Percentiles rank a stretch among this genome's conserved stretches.
phyloP scores from a whole-genome alignment of 2,113 vertebrate species.

The Spilogale gracilis region DNA sequence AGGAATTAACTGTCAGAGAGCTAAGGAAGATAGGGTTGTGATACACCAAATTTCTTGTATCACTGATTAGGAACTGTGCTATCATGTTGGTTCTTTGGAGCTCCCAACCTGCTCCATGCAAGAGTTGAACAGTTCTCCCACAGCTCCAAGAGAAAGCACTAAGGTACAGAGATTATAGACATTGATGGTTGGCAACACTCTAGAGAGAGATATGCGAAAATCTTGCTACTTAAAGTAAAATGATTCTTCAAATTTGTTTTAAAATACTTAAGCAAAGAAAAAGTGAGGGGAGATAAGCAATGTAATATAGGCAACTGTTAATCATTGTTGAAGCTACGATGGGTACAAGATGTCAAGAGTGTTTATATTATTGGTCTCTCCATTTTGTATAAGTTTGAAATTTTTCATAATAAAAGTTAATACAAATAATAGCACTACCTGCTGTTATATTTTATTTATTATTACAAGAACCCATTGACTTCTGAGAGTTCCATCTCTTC shows the following conservation, averaged over 20 bases:
- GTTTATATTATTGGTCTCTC: not conserved
- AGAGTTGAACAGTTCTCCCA: not conserved
- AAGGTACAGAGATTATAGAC: not conserved
- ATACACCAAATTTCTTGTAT: not conserved
- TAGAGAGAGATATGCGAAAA: too few relatives aligned
- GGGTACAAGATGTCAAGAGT: not conserved
- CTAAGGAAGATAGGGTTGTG: not conserved
- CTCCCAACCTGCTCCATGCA: not conserved
- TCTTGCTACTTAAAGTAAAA: not conserved
- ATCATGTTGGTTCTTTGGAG: not conserved
- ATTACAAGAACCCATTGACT: not conserved
- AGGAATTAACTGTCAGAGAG: not conserved
- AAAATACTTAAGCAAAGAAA: not conserved
- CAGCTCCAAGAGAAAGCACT: not conserved
- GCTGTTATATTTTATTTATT: not conserved
- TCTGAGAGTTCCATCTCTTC: not conserved
- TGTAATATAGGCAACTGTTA: not conserved
- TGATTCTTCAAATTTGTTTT: not conserved
- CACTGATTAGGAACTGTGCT: too few relatives aligned
- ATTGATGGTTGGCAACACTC: rapidly evolving
- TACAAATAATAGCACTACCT: not conserved
- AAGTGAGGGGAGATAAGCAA: not conserved
- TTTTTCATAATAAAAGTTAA: not conserved
- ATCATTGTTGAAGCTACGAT: not conserved
- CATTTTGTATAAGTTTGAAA: not conserved